Conservation (phyloP, 2,888 invertebrate genomes). For the Dolomedes plantarius region DNA sequence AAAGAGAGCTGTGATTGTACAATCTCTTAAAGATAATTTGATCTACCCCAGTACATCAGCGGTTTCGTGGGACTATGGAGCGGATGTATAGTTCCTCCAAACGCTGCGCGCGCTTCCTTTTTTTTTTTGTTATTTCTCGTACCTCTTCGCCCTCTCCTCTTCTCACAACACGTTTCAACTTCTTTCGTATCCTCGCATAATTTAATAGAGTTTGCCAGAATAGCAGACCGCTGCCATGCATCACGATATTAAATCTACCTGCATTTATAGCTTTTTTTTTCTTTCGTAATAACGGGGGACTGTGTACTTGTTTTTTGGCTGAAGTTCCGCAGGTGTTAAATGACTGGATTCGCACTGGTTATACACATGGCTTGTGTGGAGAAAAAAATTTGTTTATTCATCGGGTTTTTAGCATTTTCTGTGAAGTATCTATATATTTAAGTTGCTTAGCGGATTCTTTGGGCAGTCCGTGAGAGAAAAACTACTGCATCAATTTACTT, state of each 20-base stretch:
- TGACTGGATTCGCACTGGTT: too few species aligned
- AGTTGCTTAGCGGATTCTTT: too few species aligned
- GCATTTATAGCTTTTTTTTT: constrained; percentile 44
- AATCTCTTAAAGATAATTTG: constrained; percentile 71
- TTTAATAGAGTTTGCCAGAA: constrained; percentile 68
- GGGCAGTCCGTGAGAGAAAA: too few species aligned
- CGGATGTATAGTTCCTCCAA: constrained; percentile 24
- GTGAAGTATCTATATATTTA: too few species aligned
- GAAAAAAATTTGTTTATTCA: too few species aligned
- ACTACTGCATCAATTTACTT: too few species aligned
- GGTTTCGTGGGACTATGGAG: constrained; percentile 33
- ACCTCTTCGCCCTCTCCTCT: constrained; percentile 8
- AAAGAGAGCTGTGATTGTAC: constrained; percentile 67
- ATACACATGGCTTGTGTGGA: too few species aligned
- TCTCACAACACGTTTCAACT: constrained; percentile 27
- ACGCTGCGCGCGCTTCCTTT: neutral
- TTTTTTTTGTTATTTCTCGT: constrained; percentile 32
- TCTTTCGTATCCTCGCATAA: constrained; percentile 63
- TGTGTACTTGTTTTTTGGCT: constrained; percentile 15
- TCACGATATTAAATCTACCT: constrained; percentile 71
- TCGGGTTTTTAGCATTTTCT: too few species aligned
- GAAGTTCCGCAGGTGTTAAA: neutral
- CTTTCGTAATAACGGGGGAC: constrained; percentile 4
- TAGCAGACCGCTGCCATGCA: constrained; percentile 57
- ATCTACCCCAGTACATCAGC: constrained; percentile 57